Percentiles rank a stretch among this genome's conserved stretches.
Conservation (phyloP, 1,140 invertebrate species). For the Aricia agestis region DNA sequence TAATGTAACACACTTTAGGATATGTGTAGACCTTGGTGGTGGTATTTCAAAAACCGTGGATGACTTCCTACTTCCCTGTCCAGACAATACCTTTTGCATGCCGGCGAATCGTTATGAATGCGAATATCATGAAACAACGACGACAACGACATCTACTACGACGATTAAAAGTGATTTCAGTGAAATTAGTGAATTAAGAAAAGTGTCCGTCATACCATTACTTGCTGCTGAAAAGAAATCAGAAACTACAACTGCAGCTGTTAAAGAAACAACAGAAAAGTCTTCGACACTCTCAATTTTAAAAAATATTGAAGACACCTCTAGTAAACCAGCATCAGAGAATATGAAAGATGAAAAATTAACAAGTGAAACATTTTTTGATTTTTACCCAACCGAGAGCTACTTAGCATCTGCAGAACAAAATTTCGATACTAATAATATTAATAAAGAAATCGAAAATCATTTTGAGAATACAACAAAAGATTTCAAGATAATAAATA, state of each 20-base stretch:
- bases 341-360: background rate
- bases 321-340: background rate
- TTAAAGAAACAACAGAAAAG: background rate
- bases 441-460: too few relatives aligned
- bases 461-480: too few relatives aligned
- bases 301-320: background rate
- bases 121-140: constrained; percentile 44
- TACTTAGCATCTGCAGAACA: background rate
- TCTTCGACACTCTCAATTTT: background rate
- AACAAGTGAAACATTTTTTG: background rate
- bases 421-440: background rate
- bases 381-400: background rate
- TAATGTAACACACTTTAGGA: constrained; percentile 68
- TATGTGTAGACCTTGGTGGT: constrained; percentile 67
- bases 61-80: constrained; percentile 56
- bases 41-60: constrained; percentile 59
- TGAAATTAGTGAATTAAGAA: constrained; percentile 12
- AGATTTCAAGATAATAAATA: background rate
- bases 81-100: constrained; percentile 47
- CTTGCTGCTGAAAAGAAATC: background rate
- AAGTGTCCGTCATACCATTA: constrained; percentile 2
- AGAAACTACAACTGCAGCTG: background rate
- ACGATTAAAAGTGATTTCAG: constrained; percentile 22
- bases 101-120: constrained; percentile 59
- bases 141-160: constrained; percentile 18